phyloP scores from a whole-genome alignment of 2,888 invertebrate species.

The Oxycera nigricornis region DNA sequence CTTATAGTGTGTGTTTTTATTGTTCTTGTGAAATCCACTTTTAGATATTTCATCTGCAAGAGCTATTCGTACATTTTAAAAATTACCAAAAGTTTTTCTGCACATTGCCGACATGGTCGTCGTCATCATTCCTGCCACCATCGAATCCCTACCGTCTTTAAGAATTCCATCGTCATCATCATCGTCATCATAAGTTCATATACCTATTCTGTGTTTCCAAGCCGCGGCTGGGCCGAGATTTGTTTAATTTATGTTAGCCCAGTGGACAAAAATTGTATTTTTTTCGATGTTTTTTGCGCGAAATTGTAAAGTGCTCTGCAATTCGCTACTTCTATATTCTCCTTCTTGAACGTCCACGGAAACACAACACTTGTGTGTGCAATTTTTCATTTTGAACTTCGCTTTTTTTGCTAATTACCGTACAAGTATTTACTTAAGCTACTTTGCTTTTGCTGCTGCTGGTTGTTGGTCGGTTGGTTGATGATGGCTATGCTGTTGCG shows the following conservation, averaged over 20 bases:
- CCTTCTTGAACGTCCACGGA: constrained; percentile 9
- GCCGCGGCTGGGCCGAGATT: not conserved
- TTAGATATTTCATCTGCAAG: constrained; percentile 12
- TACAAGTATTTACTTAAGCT: constrained; percentile 34
- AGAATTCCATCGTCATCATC: not conserved
- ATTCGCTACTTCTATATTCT: constrained; percentile 24
- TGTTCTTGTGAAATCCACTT: constrained; percentile 14
- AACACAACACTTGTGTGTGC: constrained; percentile 20
- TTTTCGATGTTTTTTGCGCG: constrained; percentile 27
- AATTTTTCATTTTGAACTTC: constrained; percentile 38
- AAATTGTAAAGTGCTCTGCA: constrained; percentile 21
- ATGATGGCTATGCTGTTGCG: not conserved
- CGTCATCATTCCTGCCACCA: not conserved
- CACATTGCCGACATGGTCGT: not conserved
- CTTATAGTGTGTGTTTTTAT: no score
- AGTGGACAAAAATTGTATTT: constrained; percentile 21
- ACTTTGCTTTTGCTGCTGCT: constrained; percentile 10
- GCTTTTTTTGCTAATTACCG: constrained; percentile 35
- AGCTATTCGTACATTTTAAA: constrained; percentile 19
- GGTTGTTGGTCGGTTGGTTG: not conserved
- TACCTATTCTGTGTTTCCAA: not conserved
- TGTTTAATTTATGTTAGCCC: constrained; percentile 4
- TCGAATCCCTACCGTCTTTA: not conserved
- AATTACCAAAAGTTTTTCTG: constrained; percentile 19
- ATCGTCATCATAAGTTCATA: constrained; percentile 15